Conservation (phyloP, 1,140 invertebrate genomes). For the Tribolium madens region DNA sequence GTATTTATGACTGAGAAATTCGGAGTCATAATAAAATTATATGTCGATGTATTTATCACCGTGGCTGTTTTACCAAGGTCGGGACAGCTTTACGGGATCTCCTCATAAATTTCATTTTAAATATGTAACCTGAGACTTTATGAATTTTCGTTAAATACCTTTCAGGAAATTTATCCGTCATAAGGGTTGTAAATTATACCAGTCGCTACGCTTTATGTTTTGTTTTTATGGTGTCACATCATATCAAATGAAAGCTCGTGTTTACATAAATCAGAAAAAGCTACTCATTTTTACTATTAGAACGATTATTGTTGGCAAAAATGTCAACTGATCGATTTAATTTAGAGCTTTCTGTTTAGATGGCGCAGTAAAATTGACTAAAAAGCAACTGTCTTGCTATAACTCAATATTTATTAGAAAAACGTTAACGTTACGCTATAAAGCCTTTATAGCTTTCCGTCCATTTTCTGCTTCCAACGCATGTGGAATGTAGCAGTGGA, state of each 20-base stretch:
- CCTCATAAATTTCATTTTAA: conserved; percentile 39
- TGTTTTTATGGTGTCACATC: neutral
- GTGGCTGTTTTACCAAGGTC: conserved; percentile 27
- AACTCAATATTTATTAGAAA: conserved; percentile 45
- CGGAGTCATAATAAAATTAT: conserved; percentile 44
- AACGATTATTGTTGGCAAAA: neutral
- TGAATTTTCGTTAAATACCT: conserved; percentile 21
- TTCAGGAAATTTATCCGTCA: conserved; percentile 14
- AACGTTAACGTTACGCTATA: conserved; percentile 42
- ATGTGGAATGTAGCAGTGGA: neutral
- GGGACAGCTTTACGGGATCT: conserved; percentile 21
- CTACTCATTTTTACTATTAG: too few relatives aligned
- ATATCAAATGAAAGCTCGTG: neutral
- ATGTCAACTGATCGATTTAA: neutral
- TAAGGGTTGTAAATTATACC: neutral
- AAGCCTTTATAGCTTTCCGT: conserved; percentile 41
- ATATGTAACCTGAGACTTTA: conserved; percentile 42
- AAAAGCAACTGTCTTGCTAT: conserved; percentile 36
- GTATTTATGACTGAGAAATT: conserved; percentile 45
- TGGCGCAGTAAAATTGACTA: conserved; percentile 29
- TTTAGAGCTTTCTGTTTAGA: neutral
- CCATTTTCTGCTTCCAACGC: neutral
- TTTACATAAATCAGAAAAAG: neutral
- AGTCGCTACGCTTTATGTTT: neutral
- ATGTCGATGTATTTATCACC: conserved; percentile 35